Conservation (phyloP, 2,888 invertebrate genomes). For the Odontocolon sp. region DNA sequence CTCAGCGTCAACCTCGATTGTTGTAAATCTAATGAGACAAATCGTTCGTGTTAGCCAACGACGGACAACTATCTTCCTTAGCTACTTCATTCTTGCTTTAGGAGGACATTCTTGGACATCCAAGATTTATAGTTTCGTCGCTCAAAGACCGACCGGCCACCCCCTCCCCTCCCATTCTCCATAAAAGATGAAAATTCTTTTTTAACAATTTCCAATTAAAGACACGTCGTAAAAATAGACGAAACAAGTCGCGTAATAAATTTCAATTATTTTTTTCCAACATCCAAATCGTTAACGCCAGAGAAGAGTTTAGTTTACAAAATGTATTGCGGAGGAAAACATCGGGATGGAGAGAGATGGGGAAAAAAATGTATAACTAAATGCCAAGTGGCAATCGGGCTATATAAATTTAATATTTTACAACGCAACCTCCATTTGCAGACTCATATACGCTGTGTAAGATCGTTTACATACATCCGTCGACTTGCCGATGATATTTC, state of each 20-base stretch:
- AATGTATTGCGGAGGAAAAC: conserved; percentile 28
- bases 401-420: conserved; percentile 35
- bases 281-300: conserved; percentile 15
- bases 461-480: conserved; percentile 20
- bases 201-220: no score
- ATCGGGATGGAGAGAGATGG: background rate
- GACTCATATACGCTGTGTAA: conserved; percentile 5
- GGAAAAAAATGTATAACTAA: conserved; percentile 26
- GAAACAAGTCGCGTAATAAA: no score
- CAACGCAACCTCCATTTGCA: background rate
- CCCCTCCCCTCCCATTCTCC: no score
- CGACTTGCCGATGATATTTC: conserved; percentile 39
- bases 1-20: conserved; percentile 23
- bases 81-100: conserved; percentile 37
- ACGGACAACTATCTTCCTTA: conserved; percentile 33
- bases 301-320: conserved; percentile 8
- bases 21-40: conserved; percentile 57
- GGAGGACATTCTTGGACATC: conserved; percentile 42
- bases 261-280: no score
- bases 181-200: no score
- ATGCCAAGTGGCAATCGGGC: conserved; percentile 30
- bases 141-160: no score
- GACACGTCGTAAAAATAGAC: no score
- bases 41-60: conserved; percentile 44
- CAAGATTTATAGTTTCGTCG: conserved; percentile 28